Conservation (phyloP, 2,888 invertebrate species). For the Melikaiella ostensackeni region DNA sequence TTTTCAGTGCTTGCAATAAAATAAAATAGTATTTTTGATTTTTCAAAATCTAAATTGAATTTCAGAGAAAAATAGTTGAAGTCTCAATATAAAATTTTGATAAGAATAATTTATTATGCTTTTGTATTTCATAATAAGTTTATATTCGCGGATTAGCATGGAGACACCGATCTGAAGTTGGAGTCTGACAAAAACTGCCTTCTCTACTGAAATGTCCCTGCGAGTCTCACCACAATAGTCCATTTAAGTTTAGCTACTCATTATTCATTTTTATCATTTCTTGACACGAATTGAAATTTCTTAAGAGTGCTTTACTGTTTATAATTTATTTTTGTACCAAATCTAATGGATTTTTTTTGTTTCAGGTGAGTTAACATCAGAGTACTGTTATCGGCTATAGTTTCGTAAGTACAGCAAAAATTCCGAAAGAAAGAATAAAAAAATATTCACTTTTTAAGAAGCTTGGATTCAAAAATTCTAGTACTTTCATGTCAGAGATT, state of each 20-base stretch:
- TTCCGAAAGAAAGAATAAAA: too few relatives aligned
- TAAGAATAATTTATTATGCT: not conserved
- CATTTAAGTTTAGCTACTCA: constrained; percentile 6
- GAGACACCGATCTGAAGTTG: not conserved
- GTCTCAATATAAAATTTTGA: too few relatives aligned
- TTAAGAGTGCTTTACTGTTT: not conserved
- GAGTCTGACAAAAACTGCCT: constrained; percentile 9
- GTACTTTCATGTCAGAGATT: too few relatives aligned
- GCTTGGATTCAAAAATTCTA: too few relatives aligned
- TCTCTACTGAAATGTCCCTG: constrained; percentile 22
- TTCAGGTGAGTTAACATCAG: not conserved
- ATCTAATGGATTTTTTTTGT: not conserved
- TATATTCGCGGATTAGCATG: not conserved
- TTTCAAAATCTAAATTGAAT: too few relatives aligned
- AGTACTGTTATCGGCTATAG: not conserved
- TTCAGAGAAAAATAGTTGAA: too few relatives aligned
- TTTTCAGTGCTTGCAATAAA: too few relatives aligned
- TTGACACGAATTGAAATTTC: constrained; percentile 17
- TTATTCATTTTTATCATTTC: constrained; percentile 20
- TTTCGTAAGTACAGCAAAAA: not conserved
- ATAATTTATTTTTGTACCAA: not conserved
- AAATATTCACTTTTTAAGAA: too few relatives aligned
- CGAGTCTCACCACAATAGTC: constrained; percentile 2
- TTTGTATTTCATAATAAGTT: not conserved
- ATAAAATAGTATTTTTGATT: too few relatives aligned